These are phyloP conservation scores for Drosophila bocki DNA, from an alignment of 1,140 invertebrate genomes.

Conservation along the genomic window DNA sequence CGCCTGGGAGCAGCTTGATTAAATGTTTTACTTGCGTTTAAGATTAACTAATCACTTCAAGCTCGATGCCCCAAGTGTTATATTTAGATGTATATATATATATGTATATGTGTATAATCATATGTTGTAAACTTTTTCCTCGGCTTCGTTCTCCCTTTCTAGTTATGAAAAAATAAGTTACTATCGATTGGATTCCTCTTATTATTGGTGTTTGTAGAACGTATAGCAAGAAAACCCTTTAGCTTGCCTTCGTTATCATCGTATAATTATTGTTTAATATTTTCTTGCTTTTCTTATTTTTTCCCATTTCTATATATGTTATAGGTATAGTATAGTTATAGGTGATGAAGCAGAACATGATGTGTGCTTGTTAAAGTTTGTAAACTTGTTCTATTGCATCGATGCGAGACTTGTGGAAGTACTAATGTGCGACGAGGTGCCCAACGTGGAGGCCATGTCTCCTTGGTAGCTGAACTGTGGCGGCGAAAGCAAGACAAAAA, in stretches of 20 bases:
- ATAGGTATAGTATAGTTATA: constrained; percentile 69
- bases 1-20: constrained; percentile 19
- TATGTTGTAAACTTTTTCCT: constrained; percentile 70
- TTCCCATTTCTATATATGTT: constrained; percentile 74
- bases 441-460: constrained; percentile 86
- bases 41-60: constrained; percentile 79
- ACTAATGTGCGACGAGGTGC: constrained; percentile 85
- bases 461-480: constrained; percentile 88
- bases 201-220: constrained; percentile 67
- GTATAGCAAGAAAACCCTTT: constrained; percentile 46
- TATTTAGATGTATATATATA: constrained; percentile 66
- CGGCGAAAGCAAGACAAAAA: not conserved
- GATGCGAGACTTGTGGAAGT: constrained; percentile 84
- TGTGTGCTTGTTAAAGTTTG: constrained; percentile 56
- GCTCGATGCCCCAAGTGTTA: constrained; percentile 62
- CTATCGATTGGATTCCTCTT: constrained; percentile 63
- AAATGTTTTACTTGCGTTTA: constrained; percentile 69
- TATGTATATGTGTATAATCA: constrained; percentile 65
- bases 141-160: constrained; percentile 40
- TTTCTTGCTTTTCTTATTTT: constrained; percentile 42
- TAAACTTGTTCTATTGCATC: constrained; percentile 84
- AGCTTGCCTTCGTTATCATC: constrained; percentile 41
- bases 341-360: constrained; percentile 72
- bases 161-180: constrained; percentile 75
- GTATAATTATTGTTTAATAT: constrained; percentile 65